phyloP scores from a whole-genome alignment of 2,797 vertebrate species.

The Euphonia xanthogaster region DNA sequence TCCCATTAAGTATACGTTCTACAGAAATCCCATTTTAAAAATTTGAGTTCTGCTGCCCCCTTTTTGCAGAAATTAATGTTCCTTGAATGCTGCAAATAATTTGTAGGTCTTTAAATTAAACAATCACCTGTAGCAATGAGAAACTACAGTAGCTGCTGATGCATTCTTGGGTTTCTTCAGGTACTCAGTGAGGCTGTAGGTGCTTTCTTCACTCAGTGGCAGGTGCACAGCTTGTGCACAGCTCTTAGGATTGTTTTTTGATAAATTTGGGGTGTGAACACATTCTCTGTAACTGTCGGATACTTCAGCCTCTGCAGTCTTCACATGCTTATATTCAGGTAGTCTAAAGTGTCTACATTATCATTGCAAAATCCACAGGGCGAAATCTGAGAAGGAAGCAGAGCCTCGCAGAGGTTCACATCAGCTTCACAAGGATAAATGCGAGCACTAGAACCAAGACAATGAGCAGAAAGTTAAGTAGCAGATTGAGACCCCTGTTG shows the following conservation, averaged over 20 bases:
- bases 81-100: background rate
- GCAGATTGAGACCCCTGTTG: conserved; percentile 78
- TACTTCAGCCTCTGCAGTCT: background rate
- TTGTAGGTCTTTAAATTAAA: background rate
- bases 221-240: background rate
- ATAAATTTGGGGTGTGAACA: background rate
- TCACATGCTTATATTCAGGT: background rate
- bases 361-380: background rate
- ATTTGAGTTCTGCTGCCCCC: background rate
- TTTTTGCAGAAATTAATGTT: background rate
- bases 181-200: background rate
- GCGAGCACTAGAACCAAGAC: conserved; percentile 77
- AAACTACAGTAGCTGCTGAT: background rate
- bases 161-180: background rate
- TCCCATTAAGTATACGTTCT: background rate
- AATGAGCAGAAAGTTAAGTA: conserved; percentile 83
- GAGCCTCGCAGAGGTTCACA: conserved; percentile 50
- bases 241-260: background rate
- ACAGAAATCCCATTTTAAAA: background rate
- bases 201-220: background rate
- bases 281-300: background rate
- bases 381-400: background rate
- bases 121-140: background rate
- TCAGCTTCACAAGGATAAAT: conserved; percentile 80
- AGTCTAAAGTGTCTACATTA: background rate